phyloP scores from a whole-genome alignment of 2,113 vertebrate species.

The Cyanistes caeruleus region DNA sequence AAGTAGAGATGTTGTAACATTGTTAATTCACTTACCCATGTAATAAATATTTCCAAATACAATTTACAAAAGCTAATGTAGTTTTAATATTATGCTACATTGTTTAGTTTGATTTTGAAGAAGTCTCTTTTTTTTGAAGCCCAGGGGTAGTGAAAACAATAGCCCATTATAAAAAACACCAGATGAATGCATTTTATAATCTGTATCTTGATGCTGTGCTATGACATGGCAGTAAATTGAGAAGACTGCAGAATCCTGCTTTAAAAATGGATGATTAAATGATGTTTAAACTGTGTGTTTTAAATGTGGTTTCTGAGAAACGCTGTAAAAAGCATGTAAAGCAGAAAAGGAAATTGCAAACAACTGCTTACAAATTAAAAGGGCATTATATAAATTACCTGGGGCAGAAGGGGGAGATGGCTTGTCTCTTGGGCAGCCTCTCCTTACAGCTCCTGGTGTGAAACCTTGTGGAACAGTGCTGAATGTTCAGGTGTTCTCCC shows the following conservation, averaged over 20 bases:
- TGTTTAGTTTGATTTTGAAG: neutral
- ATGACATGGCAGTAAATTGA: neutral
- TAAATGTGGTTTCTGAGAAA: neutral
- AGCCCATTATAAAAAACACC: neutral
- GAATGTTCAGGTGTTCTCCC: neutral
- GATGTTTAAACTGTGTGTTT: neutral
- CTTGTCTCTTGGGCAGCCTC: neutral
- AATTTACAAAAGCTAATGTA: neutral
- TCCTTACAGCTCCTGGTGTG: fast-evolving
- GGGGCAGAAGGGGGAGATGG: neutral
- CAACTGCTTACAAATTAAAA: neutral
- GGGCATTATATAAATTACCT: neutral
- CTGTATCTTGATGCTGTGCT: neutral
- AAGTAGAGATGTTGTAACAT: neutral
- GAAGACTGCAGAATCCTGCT: neutral
- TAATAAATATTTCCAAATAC: neutral
- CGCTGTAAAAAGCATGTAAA: neutral
- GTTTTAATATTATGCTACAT: neutral
- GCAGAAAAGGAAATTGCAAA: neutral
- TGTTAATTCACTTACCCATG: neutral
- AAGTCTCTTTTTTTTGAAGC: neutral
- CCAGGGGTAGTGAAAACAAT: neutral
- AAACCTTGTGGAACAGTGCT: fast-evolving
- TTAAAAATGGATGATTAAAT: neutral
- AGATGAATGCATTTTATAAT: neutral